Evolutionary conservation across 2,888 invertebrate genomes (phyloP), one percentile per base, ranked within the genome.

Genomic region (Eudemis profundana): DNA sequence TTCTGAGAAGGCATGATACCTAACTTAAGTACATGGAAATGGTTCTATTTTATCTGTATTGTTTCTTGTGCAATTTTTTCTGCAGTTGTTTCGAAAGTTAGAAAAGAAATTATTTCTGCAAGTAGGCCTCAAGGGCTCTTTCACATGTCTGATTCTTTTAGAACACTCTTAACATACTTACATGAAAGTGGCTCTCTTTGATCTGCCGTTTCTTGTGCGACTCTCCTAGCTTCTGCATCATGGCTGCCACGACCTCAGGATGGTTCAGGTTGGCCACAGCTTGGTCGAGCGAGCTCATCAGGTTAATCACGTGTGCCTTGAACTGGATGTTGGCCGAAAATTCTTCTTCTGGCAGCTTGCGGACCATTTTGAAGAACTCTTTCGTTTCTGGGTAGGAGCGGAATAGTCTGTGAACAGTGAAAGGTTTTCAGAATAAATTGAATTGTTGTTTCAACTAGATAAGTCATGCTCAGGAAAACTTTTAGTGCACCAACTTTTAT

Each of bases 291-390:
- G 92, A 73, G 1, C 85, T 82, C 89, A 92, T 92, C 56, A 93
- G 76, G 70, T 89, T 92, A 64, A 92, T 86, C 21, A 91, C 90
- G 75, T 93, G 92, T 0, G 90, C 92, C 59, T 89, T 90, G 75
- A 92, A 93, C 74, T 92, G 91, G 1, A 86, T 79, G 72, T 86
- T 91, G n/a, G 73, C 61, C 0, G 77, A 62, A 72, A 84, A 88
- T 40, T 91, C 82, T 10, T 87, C 86, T 54, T 86, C 87, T 0
- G 89, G 80, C 1, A 80, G 69, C 38, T 86, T 84, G 62, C 80
- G 81, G 4, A 93, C 74, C 83, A 89, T 86, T 71, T 74, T 86
- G 79, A 93, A 93, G 81, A 83, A 90, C 1, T 87, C 83, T 72
- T 82, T 90, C 19, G 86, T 82, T 23, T 89, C 83, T 36, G 92